A percentile compares a stretch with the other conserved stretches of the same genome.
Conservation (phyloP, 30 jellyfish, hydroid and myxozoan species). For the Aurelia sp. region DNA sequence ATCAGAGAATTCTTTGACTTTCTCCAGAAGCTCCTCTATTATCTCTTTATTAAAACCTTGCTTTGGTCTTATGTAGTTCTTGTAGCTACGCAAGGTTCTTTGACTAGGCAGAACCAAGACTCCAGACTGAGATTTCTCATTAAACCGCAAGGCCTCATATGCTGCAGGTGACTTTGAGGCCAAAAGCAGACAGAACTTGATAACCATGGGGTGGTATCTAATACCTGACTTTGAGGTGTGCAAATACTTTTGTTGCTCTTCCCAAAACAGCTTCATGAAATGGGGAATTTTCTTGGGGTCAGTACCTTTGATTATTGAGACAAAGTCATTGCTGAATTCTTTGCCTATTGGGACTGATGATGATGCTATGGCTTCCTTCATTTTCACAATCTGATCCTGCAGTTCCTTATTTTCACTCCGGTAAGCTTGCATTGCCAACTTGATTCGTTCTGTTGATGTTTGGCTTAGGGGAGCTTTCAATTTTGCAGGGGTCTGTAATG, state of each 20-base stretch:
- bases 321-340: slow-evolving; percentile 39
- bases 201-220: slow-evolving; percentile 1
- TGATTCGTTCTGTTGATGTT: slow-evolving; percentile 2
- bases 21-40: slow-evolving; percentile 21
- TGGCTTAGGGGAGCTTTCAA: slow-evolving; percentile 17
- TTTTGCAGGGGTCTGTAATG: slow-evolving; percentile 8
- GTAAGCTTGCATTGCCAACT: slow-evolving; percentile 41
- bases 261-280: slow-evolving; percentile 80
- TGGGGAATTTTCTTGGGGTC: slow-evolving; percentile 45
- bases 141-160: slow-evolving; percentile 9
- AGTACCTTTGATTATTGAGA: slow-evolving; percentile 28
- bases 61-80: slow-evolving; percentile 24
- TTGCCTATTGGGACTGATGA: slow-evolving; percentile 3
- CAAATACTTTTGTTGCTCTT: slow-evolving; percentile 3
- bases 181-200: background rate
- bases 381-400: slow-evolving; percentile 25
- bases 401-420: slow-evolving; percentile 61
- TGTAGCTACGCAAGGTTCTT: slow-evolving; percentile 22
- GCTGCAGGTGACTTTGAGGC: slow-evolving; percentile 14
- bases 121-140: slow-evolving; percentile 8
- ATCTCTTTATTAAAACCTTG: slow-evolving; percentile 13
- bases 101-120: slow-evolving; percentile 19
- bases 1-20: slow-evolving; percentile 30
- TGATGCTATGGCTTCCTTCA: slow-evolving; percentile 38
- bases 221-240: background rate